Conservation (phyloP, 1,140 invertebrate genomes). For the Periplaneta americana region DNA sequence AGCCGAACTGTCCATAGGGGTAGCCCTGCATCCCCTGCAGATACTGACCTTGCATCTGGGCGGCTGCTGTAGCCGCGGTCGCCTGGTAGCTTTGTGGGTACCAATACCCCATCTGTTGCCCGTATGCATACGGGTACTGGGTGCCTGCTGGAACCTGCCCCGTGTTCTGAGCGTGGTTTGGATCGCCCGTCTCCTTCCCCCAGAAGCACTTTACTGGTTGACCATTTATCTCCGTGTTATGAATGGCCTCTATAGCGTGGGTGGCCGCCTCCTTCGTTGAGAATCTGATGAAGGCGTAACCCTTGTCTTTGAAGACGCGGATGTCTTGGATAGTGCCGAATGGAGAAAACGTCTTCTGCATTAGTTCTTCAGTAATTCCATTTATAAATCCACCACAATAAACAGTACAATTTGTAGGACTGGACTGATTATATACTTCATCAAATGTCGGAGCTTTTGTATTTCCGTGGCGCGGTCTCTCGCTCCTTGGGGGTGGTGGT, state of each 20-base stretch:
- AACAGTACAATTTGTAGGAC: slow-evolving; percentile 97
- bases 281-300: slow-evolving; percentile 99
- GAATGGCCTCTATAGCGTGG: slow-evolving; percentile 93
- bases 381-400: slow-evolving; percentile 96
- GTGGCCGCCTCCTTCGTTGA: slow-evolving; percentile 95
- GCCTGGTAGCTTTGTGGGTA: slow-evolving; percentile 62
- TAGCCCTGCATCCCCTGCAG: slow-evolving; percentile 54
- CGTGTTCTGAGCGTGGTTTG: slow-evolving; percentile 48
- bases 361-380: slow-evolving; percentile 90
- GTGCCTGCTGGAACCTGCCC: slow-evolving; percentile 39
- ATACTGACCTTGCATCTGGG: slow-evolving; percentile 59
- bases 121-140: slow-evolving; percentile 62
- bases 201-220: slow-evolving; percentile 98
- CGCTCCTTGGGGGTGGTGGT: slow-evolving; percentile 70
- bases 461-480: slow-evolving; percentile 28
- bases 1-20: slow-evolving; percentile 38
- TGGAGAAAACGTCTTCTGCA: slow-evolving; percentile 90
- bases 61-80: slow-evolving; percentile 44
- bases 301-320: slow-evolving; percentile 98
- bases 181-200: slow-evolving; percentile 90
- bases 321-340: slow-evolving; percentile 96
- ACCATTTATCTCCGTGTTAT: slow-evolving; percentile 95
- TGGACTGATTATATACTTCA: slow-evolving; percentile 93
- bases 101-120: slow-evolving; percentile 75
- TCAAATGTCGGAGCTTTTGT: slow-evolving; percentile 57